These are phyloP conservation scores for Drosophila biarmipes DNA, from an alignment of 1,140 invertebrate genomes.

Conservation along the genomic window DNA sequence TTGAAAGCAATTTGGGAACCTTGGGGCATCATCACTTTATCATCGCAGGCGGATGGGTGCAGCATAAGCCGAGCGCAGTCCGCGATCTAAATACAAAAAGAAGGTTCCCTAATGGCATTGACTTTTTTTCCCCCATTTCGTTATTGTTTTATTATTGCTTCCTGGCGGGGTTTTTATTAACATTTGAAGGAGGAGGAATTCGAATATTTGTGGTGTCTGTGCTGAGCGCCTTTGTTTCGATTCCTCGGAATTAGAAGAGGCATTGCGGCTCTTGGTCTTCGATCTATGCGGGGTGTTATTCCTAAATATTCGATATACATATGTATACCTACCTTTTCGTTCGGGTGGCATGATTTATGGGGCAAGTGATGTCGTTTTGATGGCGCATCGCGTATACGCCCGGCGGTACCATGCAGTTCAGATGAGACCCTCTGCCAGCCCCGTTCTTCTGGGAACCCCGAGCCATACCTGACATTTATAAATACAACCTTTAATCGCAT, in stretches of 20 bases:
- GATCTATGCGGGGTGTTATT: constrained; percentile 69
- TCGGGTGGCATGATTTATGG: constrained; percentile 66
- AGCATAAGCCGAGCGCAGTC: constrained; percentile 49
- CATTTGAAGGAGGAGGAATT: constrained; percentile 58
- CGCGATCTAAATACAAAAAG: constrained; percentile 35
- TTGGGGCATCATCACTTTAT: constrained; percentile 67
- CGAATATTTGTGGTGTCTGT: constrained; percentile 13
- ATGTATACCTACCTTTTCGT: constrained; percentile 28
- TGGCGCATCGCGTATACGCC: constrained; percentile 41
- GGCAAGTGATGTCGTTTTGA: constrained; percentile 39
- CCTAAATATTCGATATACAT: not conserved
- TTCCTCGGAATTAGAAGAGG: constrained; percentile 67
- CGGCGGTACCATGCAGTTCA: constrained; percentile 36
- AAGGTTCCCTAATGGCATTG: constrained; percentile 63
- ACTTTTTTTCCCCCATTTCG: not conserved
- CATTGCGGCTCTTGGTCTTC: constrained; percentile 57
- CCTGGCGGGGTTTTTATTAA: constrained; percentile 40
- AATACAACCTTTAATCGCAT: constrained; percentile 57
- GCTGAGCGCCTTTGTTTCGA: constrained; percentile 64
- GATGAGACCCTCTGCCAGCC: not conserved
- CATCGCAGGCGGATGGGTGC: constrained; percentile 63
- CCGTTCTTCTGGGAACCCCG: constrained; percentile 34
- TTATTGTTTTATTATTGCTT: constrained; percentile 37
- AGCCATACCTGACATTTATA: constrained; percentile 33
- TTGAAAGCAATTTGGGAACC: constrained; percentile 71